Percentiles rank a stretch among this genome's conserved stretches.
Conservation (phyloP, 2,113 vertebrate species). For the Psittacus erithacus region DNA sequence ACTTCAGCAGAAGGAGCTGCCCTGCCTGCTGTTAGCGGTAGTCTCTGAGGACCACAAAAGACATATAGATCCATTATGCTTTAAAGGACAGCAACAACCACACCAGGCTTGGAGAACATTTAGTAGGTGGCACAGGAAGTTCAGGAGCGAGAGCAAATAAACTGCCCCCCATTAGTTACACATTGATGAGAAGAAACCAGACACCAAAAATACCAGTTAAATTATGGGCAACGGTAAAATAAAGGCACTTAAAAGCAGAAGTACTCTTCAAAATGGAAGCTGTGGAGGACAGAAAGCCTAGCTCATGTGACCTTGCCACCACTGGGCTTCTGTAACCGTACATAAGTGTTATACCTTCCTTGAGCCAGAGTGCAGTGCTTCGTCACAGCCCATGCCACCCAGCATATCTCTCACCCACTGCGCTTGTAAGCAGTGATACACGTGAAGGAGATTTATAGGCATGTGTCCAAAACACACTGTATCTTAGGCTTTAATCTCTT, state of each 20-base stretch:
- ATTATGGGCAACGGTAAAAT: background rate
- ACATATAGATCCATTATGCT: background rate
- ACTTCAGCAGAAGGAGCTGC: background rate
- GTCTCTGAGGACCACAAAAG: background rate
- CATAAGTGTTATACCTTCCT: background rate
- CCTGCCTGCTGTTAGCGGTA: background rate
- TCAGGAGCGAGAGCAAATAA: background rate
- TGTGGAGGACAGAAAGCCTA: background rate
- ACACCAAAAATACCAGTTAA: background rate
- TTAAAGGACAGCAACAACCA: background rate
- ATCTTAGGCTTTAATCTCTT: background rate
- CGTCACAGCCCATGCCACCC: background rate
- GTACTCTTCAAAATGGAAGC: background rate
- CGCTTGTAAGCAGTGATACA: background rate
- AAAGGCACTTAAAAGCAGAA: background rate
- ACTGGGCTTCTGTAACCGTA: background rate
- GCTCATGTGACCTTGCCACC: rapidly evolving
- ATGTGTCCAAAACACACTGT: background rate
- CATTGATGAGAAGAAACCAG: background rate
- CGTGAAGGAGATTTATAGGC: background rate
- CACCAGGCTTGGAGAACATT: background rate
- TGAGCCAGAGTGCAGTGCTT: background rate
- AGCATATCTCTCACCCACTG: background rate
- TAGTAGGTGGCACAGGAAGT: background rate
- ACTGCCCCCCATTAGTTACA: background rate